Percentiles rank a stretch among this genome's conserved stretches.
These are phyloP conservation scores for Furnarius figulus DNA, from an alignment of 2,113 vertebrate genomes.

Conservation along the genomic window DNA sequence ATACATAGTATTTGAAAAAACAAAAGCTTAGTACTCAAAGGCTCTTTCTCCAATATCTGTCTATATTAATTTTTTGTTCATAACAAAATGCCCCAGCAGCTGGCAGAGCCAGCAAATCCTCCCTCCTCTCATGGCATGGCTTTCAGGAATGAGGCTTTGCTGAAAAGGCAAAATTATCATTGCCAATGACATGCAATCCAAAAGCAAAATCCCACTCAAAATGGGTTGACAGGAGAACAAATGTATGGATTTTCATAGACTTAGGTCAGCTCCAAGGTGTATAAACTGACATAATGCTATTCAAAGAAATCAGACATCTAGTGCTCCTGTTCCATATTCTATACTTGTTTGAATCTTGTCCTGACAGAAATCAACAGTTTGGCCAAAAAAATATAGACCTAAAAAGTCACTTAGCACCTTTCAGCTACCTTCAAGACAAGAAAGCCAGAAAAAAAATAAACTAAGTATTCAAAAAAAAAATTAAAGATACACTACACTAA, in stretches of 20 bases:
- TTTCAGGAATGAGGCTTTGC: not conserved
- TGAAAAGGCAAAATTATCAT: constrained; percentile 12
- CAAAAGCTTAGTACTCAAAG: not conserved
- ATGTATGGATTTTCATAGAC: not conserved
- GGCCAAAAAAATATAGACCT: not conserved
- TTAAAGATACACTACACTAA: not conserved
- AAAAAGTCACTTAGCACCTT: not conserved
- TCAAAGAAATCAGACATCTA: not conserved
- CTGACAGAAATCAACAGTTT: not conserved
- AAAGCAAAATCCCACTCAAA: constrained; percentile 15
- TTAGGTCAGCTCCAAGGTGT: not conserved
- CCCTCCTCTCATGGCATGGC: not conserved
- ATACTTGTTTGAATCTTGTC: not conserved
- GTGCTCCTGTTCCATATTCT: not conserved
- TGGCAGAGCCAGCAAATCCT: not conserved
- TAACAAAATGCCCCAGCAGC: not conserved
- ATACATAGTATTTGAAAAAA: not conserved
- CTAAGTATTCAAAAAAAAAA: not conserved
- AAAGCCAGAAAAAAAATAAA: not conserved
- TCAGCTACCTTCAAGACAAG: not conserved
- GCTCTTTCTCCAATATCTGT: not conserved
- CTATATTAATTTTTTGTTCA: not conserved
- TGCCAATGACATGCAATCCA: not conserved
- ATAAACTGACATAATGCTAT: not conserved
- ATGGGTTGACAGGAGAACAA: not conserved